phyloP scores from a whole-genome alignment of 2,113 vertebrate genomes.

The Ptilorrhoa leucosticta region DNA sequence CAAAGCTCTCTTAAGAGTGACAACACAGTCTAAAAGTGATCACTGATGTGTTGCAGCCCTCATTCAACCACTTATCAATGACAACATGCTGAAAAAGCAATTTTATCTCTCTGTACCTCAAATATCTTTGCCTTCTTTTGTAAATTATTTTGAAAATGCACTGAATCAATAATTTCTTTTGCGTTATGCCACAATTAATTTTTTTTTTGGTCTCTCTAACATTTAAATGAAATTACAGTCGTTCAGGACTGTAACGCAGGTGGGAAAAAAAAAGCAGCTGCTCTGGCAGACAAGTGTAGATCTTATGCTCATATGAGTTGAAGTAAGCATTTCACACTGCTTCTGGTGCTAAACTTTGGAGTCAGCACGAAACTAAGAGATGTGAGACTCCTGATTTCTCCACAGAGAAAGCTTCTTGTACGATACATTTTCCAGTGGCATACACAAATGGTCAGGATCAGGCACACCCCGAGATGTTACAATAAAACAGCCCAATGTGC shows the following conservation, averaged over 20 bases:
- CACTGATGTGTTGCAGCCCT: not conserved
- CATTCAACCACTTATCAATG: not conserved
- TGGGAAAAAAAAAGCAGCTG: not conserved
- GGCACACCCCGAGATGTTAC: not conserved
- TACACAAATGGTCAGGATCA: not conserved
- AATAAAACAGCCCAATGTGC: not conserved
- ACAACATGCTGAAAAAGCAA: not conserved
- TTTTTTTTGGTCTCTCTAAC: not conserved
- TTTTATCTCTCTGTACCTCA: not conserved
- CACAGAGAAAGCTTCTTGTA: not conserved
- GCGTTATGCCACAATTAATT: not conserved
- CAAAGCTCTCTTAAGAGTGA: not conserved
- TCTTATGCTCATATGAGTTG: accelerated
- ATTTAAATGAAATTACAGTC: not conserved
- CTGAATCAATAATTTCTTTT: not conserved
- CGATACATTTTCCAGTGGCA: not conserved
- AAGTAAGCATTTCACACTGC: not conserved
- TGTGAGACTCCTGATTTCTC: not conserved
- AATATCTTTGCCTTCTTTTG: not conserved
- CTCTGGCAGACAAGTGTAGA: not conserved
- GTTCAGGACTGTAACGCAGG: not conserved
- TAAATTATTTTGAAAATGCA: not conserved
- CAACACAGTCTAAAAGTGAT: not conserved
- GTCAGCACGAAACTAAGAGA: not conserved
- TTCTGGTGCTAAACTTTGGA: not conserved